Evolutionary conservation across 2,113 vertebrate genomes (phyloP), one percentile per base, ranked within the genome.

Genomic region (Larimichthys crocea): DNA sequence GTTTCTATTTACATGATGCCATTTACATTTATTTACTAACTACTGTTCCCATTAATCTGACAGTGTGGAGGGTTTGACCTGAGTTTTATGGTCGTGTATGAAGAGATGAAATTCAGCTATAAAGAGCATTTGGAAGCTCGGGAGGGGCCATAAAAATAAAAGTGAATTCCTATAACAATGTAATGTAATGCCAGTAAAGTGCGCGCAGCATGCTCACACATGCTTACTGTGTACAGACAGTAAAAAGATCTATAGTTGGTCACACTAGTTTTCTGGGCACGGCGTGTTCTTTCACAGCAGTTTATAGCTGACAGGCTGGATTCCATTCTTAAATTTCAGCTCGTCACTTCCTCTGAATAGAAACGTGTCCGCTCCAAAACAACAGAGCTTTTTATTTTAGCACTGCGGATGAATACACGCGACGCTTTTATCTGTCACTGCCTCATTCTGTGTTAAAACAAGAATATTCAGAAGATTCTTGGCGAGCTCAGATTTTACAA

Each of bases 401-500:
- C n/a, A 15, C 74, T 57, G 19, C 5, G 44, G 12, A 26, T 60
- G 59, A 48, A 61, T 42, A 44, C 17, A 56, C 10, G 10, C n/a
- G 17, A 62, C 12, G 60, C 55, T 62, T 75, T 69, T 62, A 19
- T 69, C 24, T 40, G 29, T 10, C 22, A 14, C 60, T 46, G 64
- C 53, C 20, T 4, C 16, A 52, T 59, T 50, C 49, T 62, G 20
- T 52, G 44, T 69, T 69, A 12, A 86, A 74, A 65, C 63, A 26
- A 75, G 44, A 67, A 24, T 40, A 11, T 59, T 69, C 22, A 10
- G 29, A 24, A 16, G 12, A 19, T 42, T 44, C 20, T 40, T 59
- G 56, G 56, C 62, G n/a, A 59, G 66, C 49, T n/a, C 12, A 72
- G 46, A 22, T 86, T 75, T 72, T 53, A 67, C n/a, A 59, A 10